Base-by-base conservation (phyloP, 2,888 invertebrate genomes). In the Bimastos eiseni region DNA sequence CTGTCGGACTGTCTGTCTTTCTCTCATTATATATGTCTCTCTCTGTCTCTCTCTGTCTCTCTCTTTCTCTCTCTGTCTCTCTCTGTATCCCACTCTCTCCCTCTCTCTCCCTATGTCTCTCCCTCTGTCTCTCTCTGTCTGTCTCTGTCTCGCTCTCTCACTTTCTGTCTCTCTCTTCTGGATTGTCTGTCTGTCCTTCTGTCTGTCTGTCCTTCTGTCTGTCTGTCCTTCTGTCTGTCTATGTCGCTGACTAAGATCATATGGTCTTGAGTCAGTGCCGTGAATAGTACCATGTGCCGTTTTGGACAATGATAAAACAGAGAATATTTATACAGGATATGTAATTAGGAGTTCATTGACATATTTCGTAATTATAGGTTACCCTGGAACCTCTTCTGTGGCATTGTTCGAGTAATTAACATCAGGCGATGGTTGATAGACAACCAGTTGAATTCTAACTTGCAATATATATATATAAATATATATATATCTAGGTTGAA, bases 1-100 rank as follows among this genome's bases (percentile, higher is more conserved):
- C n/a, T n/a, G n/a, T n/a, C n/a, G n/a, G n/a, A n/a, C n/a, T n/a
- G 17, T 86, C 88, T 88, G 34, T 88, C 36, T 88, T 15, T 88
- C 36, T n/a, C 88, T 88, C n/a, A 11, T 8, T 38, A 3, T 88
- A 30, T 88, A 3, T 6, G 34, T 88, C 88, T 88, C 37, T 86
- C 30, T 30, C 33, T 86, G 24, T 37, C 30, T 38, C 38, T 37
- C 38, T 6, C 38, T 38, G 6, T 38, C 88, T 88, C 88, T 34
- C 88, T 34, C 88, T 88, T 13, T 88, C 38, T 38, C n/a, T 38
- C 24, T 37, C 24, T 37, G 24, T 37, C 24, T 17, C 30, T 30
- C 38, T 38, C 88, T 88, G 4, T 30, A 8, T 86, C 30, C 17
- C 34, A 19, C 37, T 19, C 15, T 37, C 34, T 37, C 15, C 30